Evolutionary conservation across 2,797 vertebrate species (phyloP).

Genomic region (Phoeniculus purpureus): DNA sequence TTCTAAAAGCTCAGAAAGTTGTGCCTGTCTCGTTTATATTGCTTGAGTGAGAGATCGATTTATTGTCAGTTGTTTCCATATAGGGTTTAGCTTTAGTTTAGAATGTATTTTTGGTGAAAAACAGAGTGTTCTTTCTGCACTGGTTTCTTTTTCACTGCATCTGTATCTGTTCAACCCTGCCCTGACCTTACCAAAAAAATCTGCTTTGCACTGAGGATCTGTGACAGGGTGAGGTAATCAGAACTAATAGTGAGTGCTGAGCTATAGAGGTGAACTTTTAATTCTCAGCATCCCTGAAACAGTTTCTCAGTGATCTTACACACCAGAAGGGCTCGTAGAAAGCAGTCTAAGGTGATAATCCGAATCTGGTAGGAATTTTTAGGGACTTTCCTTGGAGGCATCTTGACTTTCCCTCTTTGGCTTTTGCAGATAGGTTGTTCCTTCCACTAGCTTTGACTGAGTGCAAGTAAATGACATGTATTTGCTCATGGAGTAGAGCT

Average conservation of each 20-base stretch:
- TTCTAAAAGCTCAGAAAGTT: background rate
- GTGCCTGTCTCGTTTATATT: background rate
- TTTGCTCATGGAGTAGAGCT: background rate
- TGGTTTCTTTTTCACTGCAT: background rate
- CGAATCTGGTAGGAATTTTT: background rate
- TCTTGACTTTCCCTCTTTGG: background rate
- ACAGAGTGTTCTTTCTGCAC: background rate
- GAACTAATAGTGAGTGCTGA: background rate
- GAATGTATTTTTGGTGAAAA: background rate
- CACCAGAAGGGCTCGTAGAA: background rate
- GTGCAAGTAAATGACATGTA: background rate
- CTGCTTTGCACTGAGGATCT: background rate
- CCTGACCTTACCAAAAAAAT: background rate
- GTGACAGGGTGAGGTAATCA: background rate
- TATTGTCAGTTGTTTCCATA: background rate
- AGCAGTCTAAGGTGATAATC: background rate
- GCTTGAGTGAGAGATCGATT: background rate
- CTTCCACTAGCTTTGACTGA: background rate
- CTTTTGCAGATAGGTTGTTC: background rate
- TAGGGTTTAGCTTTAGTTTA: background rate
- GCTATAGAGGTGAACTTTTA: background rate
- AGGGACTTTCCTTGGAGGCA: background rate
- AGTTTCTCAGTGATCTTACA: background rate
- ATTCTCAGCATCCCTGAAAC: background rate
- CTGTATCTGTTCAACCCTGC: background rate